phyloP scores from a whole-genome alignment of 2,797 vertebrate species.

The Ataeniobius toweri region DNA sequence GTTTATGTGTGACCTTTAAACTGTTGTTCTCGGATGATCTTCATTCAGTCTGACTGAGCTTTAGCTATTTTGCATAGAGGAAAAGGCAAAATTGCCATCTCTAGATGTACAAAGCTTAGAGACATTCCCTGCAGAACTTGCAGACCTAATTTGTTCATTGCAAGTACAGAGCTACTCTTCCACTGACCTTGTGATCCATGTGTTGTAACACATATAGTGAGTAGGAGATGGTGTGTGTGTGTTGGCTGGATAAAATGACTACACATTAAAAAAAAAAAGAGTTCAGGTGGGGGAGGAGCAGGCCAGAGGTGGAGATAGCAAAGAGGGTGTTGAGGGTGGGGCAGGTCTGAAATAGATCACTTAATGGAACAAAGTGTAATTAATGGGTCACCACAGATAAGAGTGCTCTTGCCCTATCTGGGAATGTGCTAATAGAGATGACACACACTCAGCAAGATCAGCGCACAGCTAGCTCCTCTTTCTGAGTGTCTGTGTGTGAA shows the following conservation, averaged over 20 bases:
- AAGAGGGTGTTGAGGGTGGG: constrained; percentile 76
- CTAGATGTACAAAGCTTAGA: neutral
- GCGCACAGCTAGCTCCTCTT: constrained; percentile 68
- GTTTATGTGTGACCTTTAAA: neutral
- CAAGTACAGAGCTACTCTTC: constrained; percentile 45
- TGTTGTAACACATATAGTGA: constrained; percentile 31
- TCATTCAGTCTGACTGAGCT: neutral
- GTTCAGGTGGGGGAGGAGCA: constrained; percentile 68
- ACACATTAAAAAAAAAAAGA: constrained; percentile 27
- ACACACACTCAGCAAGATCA: constrained; percentile 82
- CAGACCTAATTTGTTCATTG: constrained; percentile 9
- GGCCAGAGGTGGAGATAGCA: constrained; percentile 72
- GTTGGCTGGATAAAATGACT: constrained; percentile 4
- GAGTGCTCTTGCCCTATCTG: constrained; percentile 82
- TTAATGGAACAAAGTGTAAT: constrained; percentile 90
- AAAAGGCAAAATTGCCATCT: neutral
- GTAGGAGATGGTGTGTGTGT: neutral
- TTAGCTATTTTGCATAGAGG: neutral
- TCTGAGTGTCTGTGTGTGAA: constrained; percentile 28
- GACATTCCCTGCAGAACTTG: neutral
- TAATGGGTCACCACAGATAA: constrained; percentile 86
- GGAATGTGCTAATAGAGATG: constrained; percentile 88
- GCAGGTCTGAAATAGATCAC: constrained; percentile 87
- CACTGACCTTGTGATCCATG: constrained; percentile 55
- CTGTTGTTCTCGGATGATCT: neutral